Percentiles rank a stretch among this genome's conserved stretches.
Evolutionary conservation across 2,797 vertebrate species (phyloP).

Genomic region (Myiothlypis chrysogaster): DNA sequence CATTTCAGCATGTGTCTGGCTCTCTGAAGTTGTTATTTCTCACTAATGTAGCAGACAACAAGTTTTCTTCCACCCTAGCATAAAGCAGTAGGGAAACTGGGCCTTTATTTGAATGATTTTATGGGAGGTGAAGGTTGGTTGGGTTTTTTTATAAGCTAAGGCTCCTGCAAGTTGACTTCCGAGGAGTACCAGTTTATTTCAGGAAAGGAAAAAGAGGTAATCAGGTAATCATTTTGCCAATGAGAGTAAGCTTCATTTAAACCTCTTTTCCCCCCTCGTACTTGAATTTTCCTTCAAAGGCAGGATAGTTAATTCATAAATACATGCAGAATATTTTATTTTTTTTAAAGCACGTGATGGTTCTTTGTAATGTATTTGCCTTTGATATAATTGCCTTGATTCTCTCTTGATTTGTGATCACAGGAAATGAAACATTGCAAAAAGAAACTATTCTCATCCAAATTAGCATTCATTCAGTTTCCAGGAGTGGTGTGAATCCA

Average conservation of each 20-base stretch:
- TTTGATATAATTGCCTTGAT: neutral
- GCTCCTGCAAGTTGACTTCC: neutral
- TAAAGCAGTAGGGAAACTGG: constrained; percentile 40
- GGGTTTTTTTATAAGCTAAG: neutral
- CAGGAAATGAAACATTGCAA: neutral
- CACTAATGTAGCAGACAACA: constrained; percentile 53
- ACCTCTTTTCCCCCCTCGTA: neutral
- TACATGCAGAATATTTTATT: neutral
- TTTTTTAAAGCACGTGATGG: neutral
- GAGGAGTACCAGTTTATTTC: neutral
- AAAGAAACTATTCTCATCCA: neutral
- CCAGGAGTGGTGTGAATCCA: neutral
- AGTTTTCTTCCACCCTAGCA: constrained; percentile 32
- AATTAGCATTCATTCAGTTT: constrained; percentile 23
- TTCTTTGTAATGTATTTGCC: neutral
- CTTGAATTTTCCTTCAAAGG: constrained; percentile 5
- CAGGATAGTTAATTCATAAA: neutral
- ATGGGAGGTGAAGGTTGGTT: neutral
- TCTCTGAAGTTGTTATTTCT: constrained; percentile 71
- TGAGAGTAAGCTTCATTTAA: neutral
- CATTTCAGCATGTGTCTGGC: constrained; percentile 66
- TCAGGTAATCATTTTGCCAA: neutral
- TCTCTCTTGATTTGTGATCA: neutral
- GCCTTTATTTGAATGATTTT: constrained; percentile 33
- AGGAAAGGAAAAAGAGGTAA: neutral